Conservation (phyloP, 2,797 vertebrate genomes). For the Lepidocolaptes lacrymiger region DNA sequence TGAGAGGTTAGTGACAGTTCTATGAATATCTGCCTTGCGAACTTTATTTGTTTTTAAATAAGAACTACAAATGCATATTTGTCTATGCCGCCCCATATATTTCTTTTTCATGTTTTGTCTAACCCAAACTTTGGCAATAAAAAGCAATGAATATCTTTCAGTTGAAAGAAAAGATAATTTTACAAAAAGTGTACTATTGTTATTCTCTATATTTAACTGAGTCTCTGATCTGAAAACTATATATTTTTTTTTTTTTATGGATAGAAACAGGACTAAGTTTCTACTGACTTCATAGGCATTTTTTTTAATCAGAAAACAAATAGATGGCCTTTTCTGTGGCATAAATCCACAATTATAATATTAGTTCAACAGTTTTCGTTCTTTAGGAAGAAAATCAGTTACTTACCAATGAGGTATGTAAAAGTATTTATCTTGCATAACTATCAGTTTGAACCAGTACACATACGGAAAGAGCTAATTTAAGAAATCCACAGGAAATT, state of each 20-base stretch:
- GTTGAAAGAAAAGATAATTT: conserved; percentile 20
- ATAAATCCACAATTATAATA: conserved; percentile 12
- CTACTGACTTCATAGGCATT: background rate
- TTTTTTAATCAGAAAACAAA: conserved; percentile 17
- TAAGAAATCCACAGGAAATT: conserved; percentile 66
- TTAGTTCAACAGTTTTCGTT: conserved; percentile 17
- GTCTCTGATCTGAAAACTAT: background rate
- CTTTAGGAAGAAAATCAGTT: background rate
- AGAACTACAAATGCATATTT: conserved; percentile 17
- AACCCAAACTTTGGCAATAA: background rate
- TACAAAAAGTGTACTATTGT: background rate
- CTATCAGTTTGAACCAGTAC: conserved; percentile 48
- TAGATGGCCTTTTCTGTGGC: background rate
- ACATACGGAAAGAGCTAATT: conserved; percentile 59
- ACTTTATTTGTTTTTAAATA: conserved; percentile 59
- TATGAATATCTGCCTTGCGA: conserved; percentile 22
- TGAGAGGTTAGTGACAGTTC: background rate
- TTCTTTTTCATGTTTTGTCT: conserved; percentile 48
- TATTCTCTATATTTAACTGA: background rate
- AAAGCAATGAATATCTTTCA: conserved; percentile 13
- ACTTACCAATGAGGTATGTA: conserved; percentile 8
- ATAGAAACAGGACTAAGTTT: background rate
- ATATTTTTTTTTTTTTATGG: background rate
- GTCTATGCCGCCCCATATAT: conserved; percentile 24
- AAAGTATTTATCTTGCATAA: conserved; percentile 57